Evolutionary conservation across 2,113 vertebrate species (phyloP), one percentile per base, ranked within the genome.

Genomic region (Phalacrocorax pelagicus): DNA sequence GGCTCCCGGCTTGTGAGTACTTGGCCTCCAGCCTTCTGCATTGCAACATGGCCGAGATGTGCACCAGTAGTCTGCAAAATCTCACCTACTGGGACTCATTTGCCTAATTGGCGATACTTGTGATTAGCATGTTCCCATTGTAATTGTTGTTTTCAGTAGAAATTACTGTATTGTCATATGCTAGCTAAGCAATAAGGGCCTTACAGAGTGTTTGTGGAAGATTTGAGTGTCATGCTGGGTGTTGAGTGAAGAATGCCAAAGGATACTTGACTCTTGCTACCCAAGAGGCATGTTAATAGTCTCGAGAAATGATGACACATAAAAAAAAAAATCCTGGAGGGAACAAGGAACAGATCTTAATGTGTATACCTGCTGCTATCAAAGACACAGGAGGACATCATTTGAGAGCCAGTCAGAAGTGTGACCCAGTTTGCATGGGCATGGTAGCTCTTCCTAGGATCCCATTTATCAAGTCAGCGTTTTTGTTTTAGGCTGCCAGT

Each of bases 31-130:
- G 70, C 49, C 44, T 54, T 58, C 17, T 11, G 52, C 3, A 6
- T 32, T 0, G 0, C 83, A 46, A 4, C 24, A 2, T 8, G 40
- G 65, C n/a, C 1, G 1, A 22, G 65, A 12, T 42, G 67, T 12
- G 21, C 55, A 12, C 66, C 3, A 1, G 4, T 47, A 12, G 38
- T 19, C 66, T 70, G 61, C 34, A 52, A 72, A 88, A 66, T 59
- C 75, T 90, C 58, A 49, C 40, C 57, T 65, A 4, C 70, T 42
- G 83, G 21, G 34, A 18, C 47, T 83, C 20, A 2, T 71, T 59
- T 65, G 77, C 47, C 42, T 10, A 23, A 18, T 22, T 84, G 69
- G 63, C 12, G 44, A 30, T 86, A 6, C 44, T 69, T 30, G 47
- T 51, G 77, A 42, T 82, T 65, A 61, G 62, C 22, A 30, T 34